These are phyloP conservation scores for Hippocampus zosterae DNA, from an alignment of 2,113 vertebrate species.

Conservation along the genomic window DNA sequence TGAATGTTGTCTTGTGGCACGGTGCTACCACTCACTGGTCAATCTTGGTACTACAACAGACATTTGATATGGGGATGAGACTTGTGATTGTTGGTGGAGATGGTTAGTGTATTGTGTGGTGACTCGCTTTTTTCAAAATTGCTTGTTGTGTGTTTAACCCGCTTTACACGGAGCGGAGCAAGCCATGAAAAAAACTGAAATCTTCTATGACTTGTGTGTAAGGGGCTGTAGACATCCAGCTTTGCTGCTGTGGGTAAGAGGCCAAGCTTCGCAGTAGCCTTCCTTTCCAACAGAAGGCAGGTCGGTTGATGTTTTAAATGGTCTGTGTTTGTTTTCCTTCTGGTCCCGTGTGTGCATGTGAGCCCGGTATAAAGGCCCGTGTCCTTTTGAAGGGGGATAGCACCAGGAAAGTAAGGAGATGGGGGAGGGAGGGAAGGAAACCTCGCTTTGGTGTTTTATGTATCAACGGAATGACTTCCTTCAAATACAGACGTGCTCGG, in stretches of 20 bases:
- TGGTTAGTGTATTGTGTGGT: background rate
- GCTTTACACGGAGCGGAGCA: background rate
- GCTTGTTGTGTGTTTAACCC: background rate
- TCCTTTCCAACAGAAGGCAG: constrained; percentile 58
- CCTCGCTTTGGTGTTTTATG: constrained; percentile 74
- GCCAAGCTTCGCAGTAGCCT: constrained; percentile 33
- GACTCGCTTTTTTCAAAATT: too few relatives aligned
- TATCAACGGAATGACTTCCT: constrained; percentile 76
- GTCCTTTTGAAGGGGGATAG: constrained; percentile 68
- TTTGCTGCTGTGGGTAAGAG: background rate
- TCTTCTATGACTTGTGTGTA: background rate
- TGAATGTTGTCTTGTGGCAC: background rate
- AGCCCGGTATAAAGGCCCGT: constrained; percentile 63
- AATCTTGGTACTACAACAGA: background rate
- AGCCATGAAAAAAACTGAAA: background rate
- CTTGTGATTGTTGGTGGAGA: background rate
- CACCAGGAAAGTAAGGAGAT: constrained; percentile 60
- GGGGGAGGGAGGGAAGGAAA: constrained; percentile 65
- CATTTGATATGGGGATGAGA: background rate
- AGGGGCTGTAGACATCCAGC: too few relatives aligned
- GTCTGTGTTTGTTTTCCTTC: constrained; percentile 70
- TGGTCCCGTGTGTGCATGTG: constrained; percentile 61
- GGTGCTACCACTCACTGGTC: background rate
- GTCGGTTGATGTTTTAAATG: constrained; percentile 67
- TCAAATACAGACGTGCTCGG: constrained; percentile 68